phyloP scores from a whole-genome alignment of 1,140 invertebrate species.

The Dendroctonus ponderosae region DNA sequence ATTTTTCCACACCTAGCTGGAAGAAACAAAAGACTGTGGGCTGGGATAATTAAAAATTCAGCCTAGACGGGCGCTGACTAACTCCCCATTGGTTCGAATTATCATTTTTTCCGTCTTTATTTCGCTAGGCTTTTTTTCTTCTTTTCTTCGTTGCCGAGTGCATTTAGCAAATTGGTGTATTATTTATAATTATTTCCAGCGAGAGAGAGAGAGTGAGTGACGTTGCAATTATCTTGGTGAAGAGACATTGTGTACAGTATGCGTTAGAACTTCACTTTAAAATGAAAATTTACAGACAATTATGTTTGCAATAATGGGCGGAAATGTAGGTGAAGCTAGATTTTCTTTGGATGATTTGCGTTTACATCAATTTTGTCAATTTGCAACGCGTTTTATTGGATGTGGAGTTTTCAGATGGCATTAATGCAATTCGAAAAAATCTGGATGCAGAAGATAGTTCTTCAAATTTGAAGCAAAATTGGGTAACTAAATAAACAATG shows the following conservation, averaged over 20 bases:
- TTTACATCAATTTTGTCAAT: no score
- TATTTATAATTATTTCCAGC: slow-evolving; percentile 34
- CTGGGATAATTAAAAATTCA: slow-evolving; percentile 50
- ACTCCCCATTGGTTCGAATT: slow-evolving; percentile 24
- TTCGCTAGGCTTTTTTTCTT: slow-evolving; percentile 8
- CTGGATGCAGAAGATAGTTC: no score
- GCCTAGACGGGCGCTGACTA: slow-evolving; percentile 20
- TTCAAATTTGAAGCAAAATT: no score
- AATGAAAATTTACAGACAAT: background rate
- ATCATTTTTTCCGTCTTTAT: slow-evolving; percentile 22
- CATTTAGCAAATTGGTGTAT: slow-evolving; percentile 35
- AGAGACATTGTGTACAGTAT: background rate
- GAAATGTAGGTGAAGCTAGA: no score
- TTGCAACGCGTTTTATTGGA: no score
- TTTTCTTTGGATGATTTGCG: no score
- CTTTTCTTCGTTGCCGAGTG: slow-evolving; percentile 13
- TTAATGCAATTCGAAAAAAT: no score
- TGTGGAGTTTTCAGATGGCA: no score
- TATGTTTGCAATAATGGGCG: no score
- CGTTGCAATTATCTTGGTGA: slow-evolving; percentile 21
- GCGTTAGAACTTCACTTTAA: background rate
- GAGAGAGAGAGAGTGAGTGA: slow-evolving; percentile 1
- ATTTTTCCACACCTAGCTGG: slow-evolving; percentile 44
- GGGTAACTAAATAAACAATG: no score
- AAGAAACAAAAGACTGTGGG: slow-evolving; percentile 48